Evolutionary conservation across 2,888 invertebrate genomes (phyloP), one percentile per base, ranked within the genome.

Genomic region (Hyppa rectilinea): DNA sequence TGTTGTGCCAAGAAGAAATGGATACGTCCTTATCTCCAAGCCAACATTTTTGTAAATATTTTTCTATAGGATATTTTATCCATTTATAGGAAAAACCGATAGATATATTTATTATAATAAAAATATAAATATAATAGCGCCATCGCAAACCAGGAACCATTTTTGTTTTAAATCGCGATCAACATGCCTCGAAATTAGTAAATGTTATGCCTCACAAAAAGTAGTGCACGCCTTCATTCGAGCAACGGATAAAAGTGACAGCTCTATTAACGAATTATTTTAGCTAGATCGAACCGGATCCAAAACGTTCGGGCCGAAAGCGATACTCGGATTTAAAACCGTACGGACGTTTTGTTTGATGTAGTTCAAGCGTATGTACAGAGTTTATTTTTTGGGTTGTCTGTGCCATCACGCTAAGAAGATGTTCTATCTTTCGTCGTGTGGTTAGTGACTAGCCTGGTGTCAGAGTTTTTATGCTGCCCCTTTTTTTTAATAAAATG

Each of bases 41-140:
- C 87, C 88, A 89, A 80, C 86, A 85, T 86, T 89, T 90, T 87
- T 92, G 88, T 91, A 91, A 87, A 90, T 91, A 92, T 90, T 90
- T 91, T 89, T 92, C 90, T 92, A 87, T 89, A 88, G 87, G 86
- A 87, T 81, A 90, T 89, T 91, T 92, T 81, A 87, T 88, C 87
- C 85, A 87, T 88, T 88, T 90, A 86, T 88, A 88, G 83, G 80
- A 81, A 71, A 80, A 70, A 82, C 60, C 58, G 29, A 75, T 80
- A 75, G 74, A 62, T 80, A 5, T 84, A 85, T 71, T 71, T 80
- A 82, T 63, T 67, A 72, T 66, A 72, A n/a, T n/a, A n/a, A n/a
- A n/a, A 71, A 56, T 56, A 61, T 76, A 70, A n/a, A n/a, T n/a
- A n/a, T n/a, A n/a, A n/a, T 67, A 73, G 74, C 72, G 70, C 80